Evolutionary conservation across 92 coral and sea anemone species (phyloP).

Genomic region (Ricordea florida): DNA sequence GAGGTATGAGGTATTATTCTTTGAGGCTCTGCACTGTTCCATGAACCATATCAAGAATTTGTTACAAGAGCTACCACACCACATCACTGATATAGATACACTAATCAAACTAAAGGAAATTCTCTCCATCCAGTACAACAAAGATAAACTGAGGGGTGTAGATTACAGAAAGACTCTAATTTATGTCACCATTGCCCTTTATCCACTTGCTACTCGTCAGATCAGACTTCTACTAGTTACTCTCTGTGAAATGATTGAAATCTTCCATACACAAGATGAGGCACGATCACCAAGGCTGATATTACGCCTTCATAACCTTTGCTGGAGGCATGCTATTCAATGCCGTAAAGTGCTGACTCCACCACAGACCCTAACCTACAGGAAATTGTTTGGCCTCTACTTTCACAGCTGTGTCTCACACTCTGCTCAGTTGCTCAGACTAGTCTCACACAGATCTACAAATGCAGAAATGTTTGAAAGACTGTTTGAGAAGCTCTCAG

Average conservation of each 20-base stretch:
- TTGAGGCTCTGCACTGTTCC: conserved; percentile 56
- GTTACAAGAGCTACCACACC: conserved; percentile 42
- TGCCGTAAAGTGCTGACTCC: conserved; percentile 41
- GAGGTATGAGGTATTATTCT: conserved; percentile 39
- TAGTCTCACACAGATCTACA: conserved; percentile 38
- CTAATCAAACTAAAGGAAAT: conserved; percentile 37
- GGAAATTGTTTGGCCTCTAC: conserved; percentile 63
- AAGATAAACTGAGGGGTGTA: conserved; percentile 37
- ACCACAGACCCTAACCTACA: conserved; percentile 40
- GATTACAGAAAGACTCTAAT: conserved; percentile 53
- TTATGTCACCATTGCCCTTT: conserved; percentile 43
- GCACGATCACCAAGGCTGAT: conserved; percentile 45
- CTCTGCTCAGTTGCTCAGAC: conserved; percentile 9
- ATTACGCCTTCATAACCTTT: conserved; percentile 46
- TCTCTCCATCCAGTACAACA: conserved; percentile 7
- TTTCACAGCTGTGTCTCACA: conserved; percentile 41
- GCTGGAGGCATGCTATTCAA: conserved; percentile 67
- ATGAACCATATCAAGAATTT: conserved; percentile 48
- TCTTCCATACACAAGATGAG: conserved; percentile 40
- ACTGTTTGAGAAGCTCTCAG: conserved; percentile 44
- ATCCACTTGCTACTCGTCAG: conserved; percentile 9
- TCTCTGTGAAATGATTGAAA: conserved; percentile 56
- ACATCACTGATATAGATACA: conserved; percentile 45
- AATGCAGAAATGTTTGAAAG: conserved; percentile 53
- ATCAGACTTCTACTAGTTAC: conserved; percentile 36